These are phyloP conservation scores for Tinea pellionella DNA, from an alignment of 2,888 invertebrate genomes.

Conservation along the genomic window DNA sequence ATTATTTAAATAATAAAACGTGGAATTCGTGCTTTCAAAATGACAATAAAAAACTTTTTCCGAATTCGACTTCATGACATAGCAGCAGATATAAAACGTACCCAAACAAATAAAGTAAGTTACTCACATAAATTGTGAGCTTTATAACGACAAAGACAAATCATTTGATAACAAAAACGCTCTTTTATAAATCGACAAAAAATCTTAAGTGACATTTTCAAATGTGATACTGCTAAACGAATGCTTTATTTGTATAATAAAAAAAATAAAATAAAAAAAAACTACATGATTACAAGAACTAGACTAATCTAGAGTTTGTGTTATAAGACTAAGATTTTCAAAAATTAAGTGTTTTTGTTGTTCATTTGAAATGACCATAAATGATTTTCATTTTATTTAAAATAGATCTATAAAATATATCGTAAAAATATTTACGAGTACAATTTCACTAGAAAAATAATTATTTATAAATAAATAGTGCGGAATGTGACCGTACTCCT, in stretches of 20 bases:
- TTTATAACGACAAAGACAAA: constrained; percentile 10
- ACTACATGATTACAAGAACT: too few species aligned
- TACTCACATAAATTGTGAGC: constrained; percentile 7
- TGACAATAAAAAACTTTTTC: neutral
- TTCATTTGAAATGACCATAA: too few species aligned
- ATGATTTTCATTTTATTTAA: too few species aligned
- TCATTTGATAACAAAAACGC: constrained; percentile 4
- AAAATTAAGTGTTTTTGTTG: too few species aligned
- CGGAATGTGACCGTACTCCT: too few species aligned
- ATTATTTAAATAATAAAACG: neutral
- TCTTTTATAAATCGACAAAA: constrained; percentile 2
- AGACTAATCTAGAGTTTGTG: too few species aligned
- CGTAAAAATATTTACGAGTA: too few species aligned
- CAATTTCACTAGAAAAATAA: too few species aligned
- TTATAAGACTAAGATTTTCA: too few species aligned
- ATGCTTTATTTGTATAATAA: neutral
- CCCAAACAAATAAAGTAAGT: constrained; percentile 8
- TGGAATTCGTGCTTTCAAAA: neutral
- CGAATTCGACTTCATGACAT: neutral
- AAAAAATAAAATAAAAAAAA: too few species aligned
- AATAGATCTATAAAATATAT: too few species aligned
- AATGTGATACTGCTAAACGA: neutral
- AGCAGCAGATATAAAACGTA: neutral
- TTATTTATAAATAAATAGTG: too few species aligned
- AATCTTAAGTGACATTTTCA: neutral